Percentiles rank a stretch among this genome's conserved stretches.
phyloP scores from a whole-genome alignment of 1,140 invertebrate species.

The Spodoptera litura region DNA sequence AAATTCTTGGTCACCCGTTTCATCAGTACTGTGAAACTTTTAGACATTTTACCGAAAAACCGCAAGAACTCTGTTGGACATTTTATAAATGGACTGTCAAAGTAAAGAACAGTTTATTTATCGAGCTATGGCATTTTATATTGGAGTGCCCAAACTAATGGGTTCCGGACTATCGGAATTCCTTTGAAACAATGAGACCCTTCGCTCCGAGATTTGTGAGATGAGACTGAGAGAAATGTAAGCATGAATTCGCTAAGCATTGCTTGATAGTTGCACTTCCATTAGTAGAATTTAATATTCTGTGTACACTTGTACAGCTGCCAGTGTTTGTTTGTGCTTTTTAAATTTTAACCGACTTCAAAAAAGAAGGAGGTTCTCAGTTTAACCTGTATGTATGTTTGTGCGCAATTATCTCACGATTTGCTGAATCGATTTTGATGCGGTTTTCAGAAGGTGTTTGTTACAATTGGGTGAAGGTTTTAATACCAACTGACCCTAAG shows the following conservation, averaged over 20 bases:
- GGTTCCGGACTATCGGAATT: slow-evolving; percentile 42
- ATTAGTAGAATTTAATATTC: slow-evolving; percentile 2
- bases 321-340: neutral
- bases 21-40: slow-evolving; percentile 23
- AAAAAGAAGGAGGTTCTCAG: no score
- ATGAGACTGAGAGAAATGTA: slow-evolving; percentile 10
- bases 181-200: slow-evolving; percentile 46
- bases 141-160: slow-evolving; percentile 45
- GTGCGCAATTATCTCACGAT: no score
- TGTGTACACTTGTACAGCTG: neutral
- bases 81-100: slow-evolving; percentile 47
- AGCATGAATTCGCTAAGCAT: slow-evolving; percentile 42
- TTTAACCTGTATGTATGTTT: no score
- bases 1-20: slow-evolving; percentile 14
- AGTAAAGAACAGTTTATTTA: slow-evolving; percentile 47
- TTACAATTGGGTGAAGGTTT: no score
- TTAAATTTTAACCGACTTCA: no score
- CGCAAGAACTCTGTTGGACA: slow-evolving; percentile 29
- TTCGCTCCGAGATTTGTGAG: slow-evolving; percentile 18
- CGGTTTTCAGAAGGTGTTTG: no score
- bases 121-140: slow-evolving; percentile 41
- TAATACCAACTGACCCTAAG: no score
- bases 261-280: slow-evolving; percentile 50
- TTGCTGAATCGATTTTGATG: no score
- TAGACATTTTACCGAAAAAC: slow-evolving; percentile 8